Evolutionary conservation across 2,888 invertebrate genomes (phyloP).

Genomic region (Clunio marinus): DNA sequence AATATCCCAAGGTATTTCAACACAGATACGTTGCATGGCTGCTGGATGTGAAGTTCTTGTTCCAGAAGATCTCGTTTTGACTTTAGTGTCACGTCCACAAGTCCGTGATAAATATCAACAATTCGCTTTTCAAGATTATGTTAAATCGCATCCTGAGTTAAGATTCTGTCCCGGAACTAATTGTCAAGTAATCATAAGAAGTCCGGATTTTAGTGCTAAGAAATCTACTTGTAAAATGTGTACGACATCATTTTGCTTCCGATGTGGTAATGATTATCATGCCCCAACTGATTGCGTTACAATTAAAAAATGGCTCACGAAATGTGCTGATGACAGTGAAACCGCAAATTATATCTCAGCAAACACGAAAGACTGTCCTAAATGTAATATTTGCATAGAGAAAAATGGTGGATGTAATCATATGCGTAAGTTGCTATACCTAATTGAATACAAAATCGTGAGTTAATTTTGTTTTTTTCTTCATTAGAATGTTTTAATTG

Average conservation of each 20-base stretch:
- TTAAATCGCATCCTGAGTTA: conserved; percentile 84
- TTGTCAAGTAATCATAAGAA: conserved; percentile 69
- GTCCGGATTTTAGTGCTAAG: conserved; percentile 76
- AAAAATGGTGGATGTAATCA: conserved; percentile 99
- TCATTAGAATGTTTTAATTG: conserved; percentile 96
- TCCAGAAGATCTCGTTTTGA: conserved; percentile 93
- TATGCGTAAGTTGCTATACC: too few relatives aligned
- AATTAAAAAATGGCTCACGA: conserved; percentile 97
- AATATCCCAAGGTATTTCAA: conserved; percentile 78
- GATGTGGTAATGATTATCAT: conserved; percentile 95
- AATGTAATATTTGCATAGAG: conserved; percentile 99
- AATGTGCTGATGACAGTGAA: conserved; percentile 99
- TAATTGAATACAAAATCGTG: too few relatives aligned
- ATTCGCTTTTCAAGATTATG: conserved; percentile 93
- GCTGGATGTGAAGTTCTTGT: conserved; percentile 88
- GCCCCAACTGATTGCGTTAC: conserved; percentile 96
- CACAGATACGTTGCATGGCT: conserved; percentile 96
- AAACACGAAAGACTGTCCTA: conserved; percentile 95
- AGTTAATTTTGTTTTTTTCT: too few relatives aligned
- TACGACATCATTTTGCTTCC: conserved; percentile 88
- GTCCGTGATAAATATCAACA: conserved; percentile 91
- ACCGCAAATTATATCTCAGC: conserved; percentile 99
- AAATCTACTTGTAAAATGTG: conserved; percentile 85
- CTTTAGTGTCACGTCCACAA: conserved; percentile 74
- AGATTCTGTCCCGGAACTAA: conserved; percentile 82